Evolutionary conservation across 2,888 invertebrate species (phyloP).

Genomic region (Melipona beecheii): DNA sequence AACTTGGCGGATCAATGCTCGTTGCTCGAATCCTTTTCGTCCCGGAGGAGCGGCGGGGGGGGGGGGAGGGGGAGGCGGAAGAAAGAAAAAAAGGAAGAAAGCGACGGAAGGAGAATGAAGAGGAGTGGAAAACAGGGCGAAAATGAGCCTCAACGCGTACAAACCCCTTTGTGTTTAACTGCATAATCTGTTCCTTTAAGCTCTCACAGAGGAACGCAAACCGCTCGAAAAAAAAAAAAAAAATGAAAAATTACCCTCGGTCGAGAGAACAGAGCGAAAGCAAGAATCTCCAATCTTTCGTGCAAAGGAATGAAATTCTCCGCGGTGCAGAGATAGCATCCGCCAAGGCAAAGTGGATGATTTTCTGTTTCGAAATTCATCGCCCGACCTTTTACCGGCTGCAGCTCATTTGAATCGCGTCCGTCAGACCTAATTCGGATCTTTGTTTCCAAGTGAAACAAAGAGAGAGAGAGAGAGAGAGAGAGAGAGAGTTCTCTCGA

Average conservation of each 20-base stretch:
- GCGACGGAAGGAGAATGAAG: no score
- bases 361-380: slow-evolving; percentile 27
- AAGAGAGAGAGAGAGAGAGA: neutral
- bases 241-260: neutral
- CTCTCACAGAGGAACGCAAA: slow-evolving; percentile 1
- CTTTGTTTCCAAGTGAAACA: neutral
- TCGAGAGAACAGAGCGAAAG: slow-evolving; percentile 12
- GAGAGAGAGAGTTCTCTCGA: neutral
- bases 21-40: slow-evolving; percentile 13
- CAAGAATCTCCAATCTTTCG: slow-evolving; percentile 20
- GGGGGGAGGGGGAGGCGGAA: no score
- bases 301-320: slow-evolving; percentile 37
- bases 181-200: slow-evolving; percentile 11
- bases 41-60: neutral
- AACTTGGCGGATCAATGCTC: slow-evolving; percentile 2
- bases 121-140: neutral
- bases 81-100: neutral
- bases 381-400: neutral
- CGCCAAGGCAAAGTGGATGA: slow-evolving; percentile 11
- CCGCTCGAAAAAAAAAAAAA: neutral
- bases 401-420: slow-evolving; percentile 27
- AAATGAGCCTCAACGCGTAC: neutral
- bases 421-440: slow-evolving; percentile 11
- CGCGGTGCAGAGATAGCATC: neutral
- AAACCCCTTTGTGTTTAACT: slow-evolving; percentile 3